Evolutionary conservation across 2,797 vertebrate species (phyloP).

Genomic region (Thamnophis elegans): DNA sequence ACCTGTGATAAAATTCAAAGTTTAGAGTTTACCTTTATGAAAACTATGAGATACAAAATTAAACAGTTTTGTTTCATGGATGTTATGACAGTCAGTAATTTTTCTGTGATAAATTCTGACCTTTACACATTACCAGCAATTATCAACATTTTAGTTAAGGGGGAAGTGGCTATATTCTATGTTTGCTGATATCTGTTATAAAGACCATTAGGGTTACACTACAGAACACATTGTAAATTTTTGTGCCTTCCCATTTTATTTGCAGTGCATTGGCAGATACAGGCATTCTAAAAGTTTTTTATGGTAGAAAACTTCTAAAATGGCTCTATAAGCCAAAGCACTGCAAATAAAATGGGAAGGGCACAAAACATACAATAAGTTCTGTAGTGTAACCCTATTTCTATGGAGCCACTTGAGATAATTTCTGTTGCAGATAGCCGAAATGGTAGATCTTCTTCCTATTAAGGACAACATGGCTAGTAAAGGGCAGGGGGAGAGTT

Average conservation of each 20-base stretch:
- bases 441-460: not conserved
- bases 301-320: not conserved
- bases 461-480: not conserved
- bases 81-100: not conserved
- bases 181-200: not conserved
- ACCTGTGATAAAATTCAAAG: not conserved
- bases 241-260: not conserved
- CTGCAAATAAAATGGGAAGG: not conserved
- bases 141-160: not conserved
- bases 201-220: not conserved
- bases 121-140: not conserved
- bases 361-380: not conserved
- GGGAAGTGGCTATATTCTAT: not conserved
- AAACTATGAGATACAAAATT: not conserved
- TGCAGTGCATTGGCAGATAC: not conserved
- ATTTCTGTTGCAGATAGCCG: not conserved
- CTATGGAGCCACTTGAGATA: not conserved
- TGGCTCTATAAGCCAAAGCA: not conserved
- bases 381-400: not conserved
- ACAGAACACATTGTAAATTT: not conserved
- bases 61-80: not conserved
- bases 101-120: not conserved
- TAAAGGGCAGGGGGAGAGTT: not conserved
- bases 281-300: not conserved
- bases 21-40: not conserved